A percentile compares a stretch with the other conserved stretches of the same genome.
Evolutionary conservation across 2,113 vertebrate genomes (phyloP).

Genomic region (Etia nguti): DNA sequence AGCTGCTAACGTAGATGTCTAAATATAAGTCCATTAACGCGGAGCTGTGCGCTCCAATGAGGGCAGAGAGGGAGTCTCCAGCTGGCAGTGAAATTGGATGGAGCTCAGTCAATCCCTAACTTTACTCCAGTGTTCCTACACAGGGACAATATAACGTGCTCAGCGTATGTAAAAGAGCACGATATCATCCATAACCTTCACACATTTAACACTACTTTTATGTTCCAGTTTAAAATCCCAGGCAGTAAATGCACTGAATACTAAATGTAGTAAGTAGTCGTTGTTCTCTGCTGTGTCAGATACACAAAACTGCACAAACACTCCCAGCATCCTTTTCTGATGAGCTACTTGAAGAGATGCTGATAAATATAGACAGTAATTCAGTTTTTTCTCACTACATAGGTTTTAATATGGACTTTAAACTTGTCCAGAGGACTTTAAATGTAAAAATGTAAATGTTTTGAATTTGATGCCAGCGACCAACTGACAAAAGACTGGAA

Average conservation of each 20-base stretch:
- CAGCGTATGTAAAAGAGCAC: background rate
- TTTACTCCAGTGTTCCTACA: background rate
- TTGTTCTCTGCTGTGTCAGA: background rate
- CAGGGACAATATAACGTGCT: background rate
- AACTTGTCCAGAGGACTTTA: background rate
- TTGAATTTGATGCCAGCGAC: background rate
- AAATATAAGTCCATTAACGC: background rate
- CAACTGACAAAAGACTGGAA: background rate
- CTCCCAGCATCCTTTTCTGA: background rate
- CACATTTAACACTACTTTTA: background rate
- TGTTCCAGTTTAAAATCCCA: background rate
- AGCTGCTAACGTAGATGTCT: slow-evolving; percentile 5
- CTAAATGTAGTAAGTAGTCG: background rate
- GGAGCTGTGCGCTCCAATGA: background rate
- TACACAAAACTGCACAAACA: background rate
- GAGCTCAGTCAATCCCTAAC: background rate
- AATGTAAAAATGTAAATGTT: background rate
- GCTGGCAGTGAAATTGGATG: background rate
- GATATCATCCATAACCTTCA: background rate
- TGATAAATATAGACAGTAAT: background rate
- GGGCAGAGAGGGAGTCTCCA: background rate
- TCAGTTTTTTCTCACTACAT: background rate
- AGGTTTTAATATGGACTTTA: background rate
- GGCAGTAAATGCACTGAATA: background rate
- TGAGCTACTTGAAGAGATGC: background rate